These are phyloP conservation scores for Pachycephus smyrnensis DNA, from an alignment of 2,888 invertebrate species.

Conservation along the genomic window DNA sequence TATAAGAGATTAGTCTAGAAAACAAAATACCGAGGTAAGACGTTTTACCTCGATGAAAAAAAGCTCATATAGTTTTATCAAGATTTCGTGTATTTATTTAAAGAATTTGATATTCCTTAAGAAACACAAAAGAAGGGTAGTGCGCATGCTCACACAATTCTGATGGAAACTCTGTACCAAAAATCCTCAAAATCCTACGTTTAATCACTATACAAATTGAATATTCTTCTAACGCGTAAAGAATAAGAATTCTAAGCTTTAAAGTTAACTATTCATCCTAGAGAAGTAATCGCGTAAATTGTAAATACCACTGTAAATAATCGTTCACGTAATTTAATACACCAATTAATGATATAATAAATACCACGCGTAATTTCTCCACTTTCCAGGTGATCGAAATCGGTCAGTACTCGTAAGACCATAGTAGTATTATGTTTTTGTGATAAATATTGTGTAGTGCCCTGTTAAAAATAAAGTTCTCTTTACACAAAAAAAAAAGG, in stretches of 20 bases:
- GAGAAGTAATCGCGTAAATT: background rate
- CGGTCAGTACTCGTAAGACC: constrained; percentile 45
- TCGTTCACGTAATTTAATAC: constrained; percentile 15
- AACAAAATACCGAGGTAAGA: background rate
- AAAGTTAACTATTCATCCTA: background rate
- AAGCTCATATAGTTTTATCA: background rate
- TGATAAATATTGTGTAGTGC: constrained; percentile 53
- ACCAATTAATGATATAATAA: constrained; percentile 3
- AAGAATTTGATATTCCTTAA: background rate
- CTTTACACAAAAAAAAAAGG: constrained; percentile 14
- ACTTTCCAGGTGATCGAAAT: constrained; percentile 17
- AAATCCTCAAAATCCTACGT: background rate
- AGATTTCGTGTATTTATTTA: background rate
- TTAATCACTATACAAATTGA: background rate
- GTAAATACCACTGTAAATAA: constrained; percentile 46
- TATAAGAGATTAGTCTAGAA: background rate
- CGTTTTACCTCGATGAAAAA: background rate
- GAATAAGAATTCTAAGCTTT: constrained; percentile 2
- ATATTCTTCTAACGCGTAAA: background rate
- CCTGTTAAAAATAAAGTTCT: constrained; percentile 41
- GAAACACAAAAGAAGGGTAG: background rate
- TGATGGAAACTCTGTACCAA: background rate
- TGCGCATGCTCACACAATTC: background rate
- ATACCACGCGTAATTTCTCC: background rate
- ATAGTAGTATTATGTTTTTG: constrained; percentile 54